These are phyloP conservation scores for Hermaeophaga mercurialis DNA, from an alignment of 2,888 invertebrate genomes.

Conservation along the genomic window DNA sequence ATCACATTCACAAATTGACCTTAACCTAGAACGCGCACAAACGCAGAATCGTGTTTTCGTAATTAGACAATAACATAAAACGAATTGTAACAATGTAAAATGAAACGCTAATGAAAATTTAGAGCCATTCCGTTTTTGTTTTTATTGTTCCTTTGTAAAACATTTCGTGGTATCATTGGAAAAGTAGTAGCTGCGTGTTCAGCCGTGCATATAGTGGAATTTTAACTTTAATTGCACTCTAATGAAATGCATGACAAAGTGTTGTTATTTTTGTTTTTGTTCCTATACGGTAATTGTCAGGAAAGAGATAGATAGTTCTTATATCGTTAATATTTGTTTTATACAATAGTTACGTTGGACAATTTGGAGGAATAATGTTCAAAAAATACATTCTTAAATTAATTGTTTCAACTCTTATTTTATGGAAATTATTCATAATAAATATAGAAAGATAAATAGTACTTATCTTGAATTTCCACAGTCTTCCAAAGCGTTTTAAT, in stretches of 20 bases:
- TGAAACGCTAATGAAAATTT: conserved; percentile 8
- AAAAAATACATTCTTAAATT: too few relatives aligned
- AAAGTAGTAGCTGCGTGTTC: conserved; percentile 7
- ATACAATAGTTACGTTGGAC: too few relatives aligned
- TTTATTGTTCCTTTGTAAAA: conserved; percentile 9
- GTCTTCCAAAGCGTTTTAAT: too few relatives aligned
- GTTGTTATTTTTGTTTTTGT: conserved; percentile 12
- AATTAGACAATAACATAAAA: not conserved
- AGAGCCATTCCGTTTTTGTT: not conserved
- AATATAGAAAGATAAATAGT: too few relatives aligned
- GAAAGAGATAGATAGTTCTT: too few relatives aligned
- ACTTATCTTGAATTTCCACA: too few relatives aligned
- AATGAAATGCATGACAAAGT: conserved; percentile 5
- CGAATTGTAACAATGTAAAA: too few relatives aligned
- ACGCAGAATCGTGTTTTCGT: not conserved
- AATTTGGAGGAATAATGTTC: too few relatives aligned
- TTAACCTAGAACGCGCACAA: not conserved
- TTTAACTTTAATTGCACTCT: conserved; percentile 13
- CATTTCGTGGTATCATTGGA: not conserved
- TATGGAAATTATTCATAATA: too few relatives aligned
- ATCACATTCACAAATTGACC: not conserved
- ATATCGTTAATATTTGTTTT: too few relatives aligned
- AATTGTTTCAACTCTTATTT: too few relatives aligned
- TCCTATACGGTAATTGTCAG: too few relatives aligned
- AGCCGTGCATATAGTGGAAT: conserved; percentile 8